phyloP scores from a whole-genome alignment of 2,888 invertebrate species.

The Pristionchus arcanus region DNA sequence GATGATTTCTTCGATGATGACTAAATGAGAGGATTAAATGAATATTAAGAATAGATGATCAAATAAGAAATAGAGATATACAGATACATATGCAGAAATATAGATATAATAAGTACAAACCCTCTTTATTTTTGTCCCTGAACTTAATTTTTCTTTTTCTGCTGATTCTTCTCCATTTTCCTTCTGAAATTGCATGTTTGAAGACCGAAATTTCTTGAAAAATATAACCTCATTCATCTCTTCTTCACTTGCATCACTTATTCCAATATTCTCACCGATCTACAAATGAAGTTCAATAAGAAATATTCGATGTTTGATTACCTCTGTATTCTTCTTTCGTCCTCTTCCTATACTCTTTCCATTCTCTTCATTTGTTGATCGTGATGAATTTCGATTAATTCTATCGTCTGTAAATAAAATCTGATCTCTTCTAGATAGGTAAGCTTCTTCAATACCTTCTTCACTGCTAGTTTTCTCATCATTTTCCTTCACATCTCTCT shows the following conservation, averaged over 20 bases:
- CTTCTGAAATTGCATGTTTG: not conserved
- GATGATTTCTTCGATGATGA: not conserved
- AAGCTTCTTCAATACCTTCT: not conserved
- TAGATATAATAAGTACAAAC: not conserved
- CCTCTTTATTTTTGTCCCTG: not conserved
- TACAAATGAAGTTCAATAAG: not conserved
- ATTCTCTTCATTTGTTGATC: slow-evolving; percentile 14
- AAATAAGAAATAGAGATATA: too few species aligned
- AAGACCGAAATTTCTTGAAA: not conserved
- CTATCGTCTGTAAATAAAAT: slow-evolving; percentile 15
- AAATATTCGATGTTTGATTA: not conserved
- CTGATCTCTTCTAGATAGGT: not conserved
- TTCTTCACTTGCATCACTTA: slow-evolving; percentile 20
- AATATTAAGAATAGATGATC: too few species aligned
- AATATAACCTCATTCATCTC: not conserved
- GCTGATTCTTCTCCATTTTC: not conserved
- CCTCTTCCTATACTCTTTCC: not conserved
- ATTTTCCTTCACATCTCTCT: slow-evolving; percentile 6
- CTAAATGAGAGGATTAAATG: too few species aligned
- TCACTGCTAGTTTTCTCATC: slow-evolving; percentile 40
- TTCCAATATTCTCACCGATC: not conserved
- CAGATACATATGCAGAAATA: too few species aligned
- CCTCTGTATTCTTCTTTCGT: not conserved
- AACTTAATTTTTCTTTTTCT: slow-evolving; percentile 7
- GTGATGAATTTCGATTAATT: slow-evolving; percentile 16